These are phyloP conservation scores for Oreohelix idahoensis DNA, from an alignment of 1,140 invertebrate species.

Conservation along the genomic window DNA sequence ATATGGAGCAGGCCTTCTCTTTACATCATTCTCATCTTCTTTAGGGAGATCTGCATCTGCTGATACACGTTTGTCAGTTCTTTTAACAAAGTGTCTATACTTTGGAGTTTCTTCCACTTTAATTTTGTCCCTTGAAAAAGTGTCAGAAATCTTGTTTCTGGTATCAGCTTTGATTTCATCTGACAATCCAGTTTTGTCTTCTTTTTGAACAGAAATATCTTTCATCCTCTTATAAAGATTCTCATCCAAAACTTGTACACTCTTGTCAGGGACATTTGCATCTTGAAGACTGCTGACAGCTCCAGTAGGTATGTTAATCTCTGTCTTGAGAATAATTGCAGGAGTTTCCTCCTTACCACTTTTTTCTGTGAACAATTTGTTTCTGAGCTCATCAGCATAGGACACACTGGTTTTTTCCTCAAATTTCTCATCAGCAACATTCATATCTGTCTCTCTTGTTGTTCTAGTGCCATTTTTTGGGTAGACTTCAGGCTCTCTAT, in stretches of 20 bases:
- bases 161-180: background rate
- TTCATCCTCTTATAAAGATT: too few relatives aligned
- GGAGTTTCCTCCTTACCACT: too few relatives aligned
- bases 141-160: background rate
- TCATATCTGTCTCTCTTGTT: background rate
- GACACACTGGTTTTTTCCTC: background rate
- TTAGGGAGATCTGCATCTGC: background rate
- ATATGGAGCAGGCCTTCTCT: background rate
- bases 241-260: too few relatives aligned
- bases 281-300: too few relatives aligned
- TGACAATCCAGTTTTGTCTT: background rate
- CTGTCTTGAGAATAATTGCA: too few relatives aligned
- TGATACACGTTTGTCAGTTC: background rate
- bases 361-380: background rate
- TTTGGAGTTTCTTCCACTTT: background rate
- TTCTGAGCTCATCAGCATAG: background rate
- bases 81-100: background rate
- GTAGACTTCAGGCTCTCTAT: too few relatives aligned
- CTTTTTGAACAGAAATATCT: background rate
- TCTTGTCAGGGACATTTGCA: too few relatives aligned
- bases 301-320: too few relatives aligned
- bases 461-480: too few relatives aligned
- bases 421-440: background rate
- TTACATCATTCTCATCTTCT: background rate
- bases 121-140: background rate